Conservation (phyloP, 2,113 vertebrate genomes). For the Stegastes partitus region DNA sequence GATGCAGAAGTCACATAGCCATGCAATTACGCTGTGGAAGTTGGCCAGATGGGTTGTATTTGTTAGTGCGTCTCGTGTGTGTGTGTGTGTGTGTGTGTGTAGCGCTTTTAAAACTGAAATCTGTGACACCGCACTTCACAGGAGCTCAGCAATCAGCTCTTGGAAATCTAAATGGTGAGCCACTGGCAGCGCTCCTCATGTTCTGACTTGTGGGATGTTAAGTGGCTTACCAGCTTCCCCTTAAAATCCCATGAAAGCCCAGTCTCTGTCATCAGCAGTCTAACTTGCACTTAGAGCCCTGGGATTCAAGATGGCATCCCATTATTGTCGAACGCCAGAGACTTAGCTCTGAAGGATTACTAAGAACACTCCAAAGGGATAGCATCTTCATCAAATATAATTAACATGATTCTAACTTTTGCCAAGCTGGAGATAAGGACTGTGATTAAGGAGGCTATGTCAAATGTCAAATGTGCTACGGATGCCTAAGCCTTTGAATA, state of each 20-base stretch:
- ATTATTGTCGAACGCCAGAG: slow-evolving; percentile 56
- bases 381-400: slow-evolving; percentile 58
- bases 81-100: no score
- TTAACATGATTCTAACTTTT: slow-evolving; percentile 55
- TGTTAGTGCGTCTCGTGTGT: slow-evolving; percentile 28
- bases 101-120: slow-evolving; percentile 47
- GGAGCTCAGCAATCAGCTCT: slow-evolving; percentile 61
- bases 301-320: slow-evolving; percentile 61
- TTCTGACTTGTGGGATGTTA: slow-evolving; percentile 68
- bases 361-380: slow-evolving; percentile 55
- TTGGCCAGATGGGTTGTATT: slow-evolving; percentile 49
- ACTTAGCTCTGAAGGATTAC: slow-evolving; percentile 57
- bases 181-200: slow-evolving; percentile 51
- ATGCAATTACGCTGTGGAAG: slow-evolving; percentile 22
- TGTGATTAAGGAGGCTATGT: slow-evolving; percentile 58
- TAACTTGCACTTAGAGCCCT: slow-evolving; percentile 42
- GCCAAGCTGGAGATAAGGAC: slow-evolving; percentile 47
- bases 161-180: slow-evolving; percentile 64
- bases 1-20: slow-evolving; percentile 23
- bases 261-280: slow-evolving; percentile 60
- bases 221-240: slow-evolving; percentile 71
- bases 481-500: slow-evolving; percentile 28
- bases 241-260: slow-evolving; percentile 70
- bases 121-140: slow-evolving; percentile 49
- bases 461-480: slow-evolving; percentile 55